Base-by-base conservation (phyloP, 2,113 vertebrate genomes). In the Syrmaticus mikado region DNA sequence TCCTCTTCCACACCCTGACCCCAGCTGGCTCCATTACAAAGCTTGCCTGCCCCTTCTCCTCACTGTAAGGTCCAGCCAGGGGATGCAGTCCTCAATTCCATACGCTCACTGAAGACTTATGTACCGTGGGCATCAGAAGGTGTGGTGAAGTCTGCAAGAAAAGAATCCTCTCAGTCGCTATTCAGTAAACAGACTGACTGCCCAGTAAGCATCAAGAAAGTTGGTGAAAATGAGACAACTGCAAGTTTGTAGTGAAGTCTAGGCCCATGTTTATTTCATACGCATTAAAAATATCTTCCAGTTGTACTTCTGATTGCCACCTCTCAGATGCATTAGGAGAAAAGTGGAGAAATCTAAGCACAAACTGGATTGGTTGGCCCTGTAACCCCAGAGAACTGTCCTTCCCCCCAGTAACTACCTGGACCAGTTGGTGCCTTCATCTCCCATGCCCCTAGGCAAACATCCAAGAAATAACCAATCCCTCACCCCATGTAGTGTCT, bases 1-100 rank as follows among this genome's bases (percentile, higher is more conserved):
- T 45, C 18, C 24, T 16, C 21, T 30, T 60, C 38, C 27, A 34
- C 2, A 1, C 5, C 3, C 6, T 5, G 19, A 7, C 22, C 10
- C 10, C 5, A 45, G 38, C n/a, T 41, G 58, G 24, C 21, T 8
- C 62, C 25, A 78, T 15, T 48, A 8, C 10, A 46, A 48, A 75
- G 65, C 30, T 6, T 64, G 28, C 28, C n/a, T 70, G 40, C 7
- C 28, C 13, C 32, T 57, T 32, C 64, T 66, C 24, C 17, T 28
- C 24, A 52, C 15, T 19, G 10, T 11, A 80, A 20, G 11, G 21
- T 21, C 68, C 25, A 80, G n/a, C 15, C 64, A 40, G 71, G 36
- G 13, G 36, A 30, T 46, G 21, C 28, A 62, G 46, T 62, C 36
- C 52, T 43, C 19, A 60, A 27, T 48, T 73, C 30, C 65, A 77